A percentile compares a stretch with the other conserved stretches of the same genome.
phyloP scores from a whole-genome alignment of 1,140 invertebrate genomes.

The Pteromalus puparum region DNA sequence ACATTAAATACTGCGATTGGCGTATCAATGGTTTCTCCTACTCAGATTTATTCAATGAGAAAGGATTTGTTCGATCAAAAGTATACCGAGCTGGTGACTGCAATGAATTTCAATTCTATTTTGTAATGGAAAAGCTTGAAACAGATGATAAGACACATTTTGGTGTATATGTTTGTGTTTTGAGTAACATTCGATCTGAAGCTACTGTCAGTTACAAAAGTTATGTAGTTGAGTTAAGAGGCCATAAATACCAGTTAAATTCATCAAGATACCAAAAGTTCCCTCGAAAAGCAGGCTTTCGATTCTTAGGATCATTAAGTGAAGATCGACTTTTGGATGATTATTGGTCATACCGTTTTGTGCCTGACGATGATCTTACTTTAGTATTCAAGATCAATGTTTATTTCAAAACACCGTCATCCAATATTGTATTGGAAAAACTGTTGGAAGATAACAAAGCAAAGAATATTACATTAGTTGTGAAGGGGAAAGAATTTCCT shows the following conservation, averaged over 20 bases:
- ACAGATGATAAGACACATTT: not conserved
- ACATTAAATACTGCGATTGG: not conserved
- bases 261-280: not conserved
- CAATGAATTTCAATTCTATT: constrained; percentile 26
- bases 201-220: too few relatives aligned
- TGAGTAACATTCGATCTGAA: too few relatives aligned
- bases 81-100: not conserved
- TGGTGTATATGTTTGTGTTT: not conserved
- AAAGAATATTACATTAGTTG: not conserved
- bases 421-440: not conserved
- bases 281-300: not conserved
- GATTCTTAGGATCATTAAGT: constrained; percentile 6
- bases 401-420: not conserved
- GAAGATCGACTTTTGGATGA: not conserved
- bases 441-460: not conserved
- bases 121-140: constrained; percentile 8
- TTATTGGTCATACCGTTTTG: not conserved
- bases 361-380: not conserved
- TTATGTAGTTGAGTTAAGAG: not conserved
- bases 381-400: not conserved
- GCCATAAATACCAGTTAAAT: too few relatives aligned
- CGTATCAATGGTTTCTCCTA: not conserved
- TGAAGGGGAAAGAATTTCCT: not conserved
- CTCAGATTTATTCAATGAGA: not conserved
- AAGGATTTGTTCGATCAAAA: not conserved